These are phyloP conservation scores for Dryocosmus kuriphilus DNA, from an alignment of 2,888 invertebrate genomes.

Conservation along the genomic window DNA sequence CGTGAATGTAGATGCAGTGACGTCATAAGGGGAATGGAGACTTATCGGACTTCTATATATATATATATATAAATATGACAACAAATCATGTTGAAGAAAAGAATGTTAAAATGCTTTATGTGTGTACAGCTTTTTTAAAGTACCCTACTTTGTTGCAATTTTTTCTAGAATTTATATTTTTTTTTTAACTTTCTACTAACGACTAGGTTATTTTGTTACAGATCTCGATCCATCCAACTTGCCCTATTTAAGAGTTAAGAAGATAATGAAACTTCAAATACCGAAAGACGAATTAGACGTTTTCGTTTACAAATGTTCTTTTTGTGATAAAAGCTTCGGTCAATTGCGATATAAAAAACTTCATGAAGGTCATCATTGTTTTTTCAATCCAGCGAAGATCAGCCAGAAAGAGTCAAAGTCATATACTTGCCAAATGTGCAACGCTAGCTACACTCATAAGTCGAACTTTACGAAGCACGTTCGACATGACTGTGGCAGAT, in stretches of 20 bases:
- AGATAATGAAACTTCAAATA: not conserved
- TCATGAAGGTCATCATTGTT: not conserved
- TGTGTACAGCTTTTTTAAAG: no score
- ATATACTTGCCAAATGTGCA: not conserved
- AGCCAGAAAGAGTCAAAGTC: not conserved
- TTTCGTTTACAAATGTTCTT: not conserved
- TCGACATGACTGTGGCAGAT: constrained; percentile 1
- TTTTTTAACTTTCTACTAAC: not conserved
- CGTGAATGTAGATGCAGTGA: no score
- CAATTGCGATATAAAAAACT: not conserved
- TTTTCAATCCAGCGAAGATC: not conserved
- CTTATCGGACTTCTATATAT: no score
- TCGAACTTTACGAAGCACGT: not conserved
- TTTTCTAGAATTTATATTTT: not conserved
- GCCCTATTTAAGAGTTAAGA: not conserved
- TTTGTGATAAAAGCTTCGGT: not conserved
- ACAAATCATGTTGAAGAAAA: not conserved
- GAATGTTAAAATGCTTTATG: no score
- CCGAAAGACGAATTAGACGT: not conserved
- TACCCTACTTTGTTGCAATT: not conserved
- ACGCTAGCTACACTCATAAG: not conserved
- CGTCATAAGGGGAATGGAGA: no score
- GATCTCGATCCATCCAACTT: not conserved
- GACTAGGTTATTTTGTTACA: not conserved
- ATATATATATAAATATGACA: no score